Evolutionary conservation across 2,797 vertebrate species (phyloP).

Genomic region (Eulemur mongoz): DNA sequence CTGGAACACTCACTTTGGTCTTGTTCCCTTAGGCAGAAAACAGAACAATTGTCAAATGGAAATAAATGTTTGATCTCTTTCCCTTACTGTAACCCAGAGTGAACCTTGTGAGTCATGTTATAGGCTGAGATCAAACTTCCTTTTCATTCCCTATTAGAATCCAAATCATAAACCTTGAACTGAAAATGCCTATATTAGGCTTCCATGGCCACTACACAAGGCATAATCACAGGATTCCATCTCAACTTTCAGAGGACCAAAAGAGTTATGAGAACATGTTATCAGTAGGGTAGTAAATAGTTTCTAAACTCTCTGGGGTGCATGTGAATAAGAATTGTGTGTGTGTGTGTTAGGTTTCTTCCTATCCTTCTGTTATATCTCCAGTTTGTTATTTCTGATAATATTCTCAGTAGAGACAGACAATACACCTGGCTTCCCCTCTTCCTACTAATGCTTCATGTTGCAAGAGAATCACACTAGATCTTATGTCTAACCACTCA

Average conservation of each 20-base stretch:
- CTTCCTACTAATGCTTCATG: not conserved
- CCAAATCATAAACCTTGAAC: not conserved
- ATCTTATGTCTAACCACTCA: not conserved
- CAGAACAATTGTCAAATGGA: not conserved
- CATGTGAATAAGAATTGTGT: not conserved
- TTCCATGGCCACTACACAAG: not conserved
- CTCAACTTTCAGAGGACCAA: not conserved
- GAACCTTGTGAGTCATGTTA: not conserved
- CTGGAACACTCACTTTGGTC: not conserved
- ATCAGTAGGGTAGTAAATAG: not conserved
- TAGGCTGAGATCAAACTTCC: not conserved
- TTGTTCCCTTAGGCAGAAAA: not conserved
- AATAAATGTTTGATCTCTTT: not conserved
- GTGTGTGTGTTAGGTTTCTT: not conserved
- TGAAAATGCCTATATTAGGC: not conserved
- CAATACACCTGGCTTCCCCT: not conserved
- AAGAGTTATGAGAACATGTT: not conserved
- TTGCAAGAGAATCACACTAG: not conserved
- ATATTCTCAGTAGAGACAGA: not conserved
- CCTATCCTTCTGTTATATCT: not conserved
- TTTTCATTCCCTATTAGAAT: not conserved
- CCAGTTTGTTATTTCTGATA: not conserved
- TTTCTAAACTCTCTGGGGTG: not conserved
- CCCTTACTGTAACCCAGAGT: not conserved
- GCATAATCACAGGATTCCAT: not conserved